Base-by-base conservation (phyloP, 1,140 invertebrate species). In the Drosophila guanche region DNA sequence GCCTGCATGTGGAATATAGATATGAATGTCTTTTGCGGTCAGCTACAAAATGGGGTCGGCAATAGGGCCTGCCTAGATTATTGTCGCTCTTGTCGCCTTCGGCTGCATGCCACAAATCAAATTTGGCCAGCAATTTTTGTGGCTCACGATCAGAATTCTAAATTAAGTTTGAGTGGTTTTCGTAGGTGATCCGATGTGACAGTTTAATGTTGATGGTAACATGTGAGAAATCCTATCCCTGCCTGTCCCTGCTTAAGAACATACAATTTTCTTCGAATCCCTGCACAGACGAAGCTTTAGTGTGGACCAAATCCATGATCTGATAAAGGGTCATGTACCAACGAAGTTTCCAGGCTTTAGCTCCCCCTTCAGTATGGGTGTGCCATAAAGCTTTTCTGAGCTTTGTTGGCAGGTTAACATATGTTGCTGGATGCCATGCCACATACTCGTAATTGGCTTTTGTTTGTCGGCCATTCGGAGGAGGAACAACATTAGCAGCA, bases 41-140 rank as follows among this genome's bases (percentile, higher is more conserved):
- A 84, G 85, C 76, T 80, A 65, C 63, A 57, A 72, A 76, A 86
- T 84, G 56, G 76, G 76, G 71, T 73, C 65, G 50, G 51, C 33
- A 37, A 12, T 37, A 10, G 53, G 37, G 41, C 16, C 16, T 20
- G 25, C 33, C 12, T 27, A 40, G 69, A 52, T 73, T 73, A 56
- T 62, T 56, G 58, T 65, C 46, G 45, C 69, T 42, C 55, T 52
- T 68, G 52, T 61, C 74, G 70, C 59, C 63, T 56, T 71, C 33
- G n/a, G 37, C 22, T 12, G 51, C 37, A 46, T 14, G 6, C 40
- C 16, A 40, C 54, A 75, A 79, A 78, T 74, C 55, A 47, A 61
- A 60, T 71, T 65, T 48, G 14, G 8, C 23, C 12, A 58, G 23
- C 2, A 23, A 6, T 43, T 48, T 46, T 43, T 53, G 45, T 45